Percentiles rank a stretch among this genome's conserved stretches.
Conservation (phyloP, 2,797 vertebrate genomes). For the Trachops cirrhosus region DNA sequence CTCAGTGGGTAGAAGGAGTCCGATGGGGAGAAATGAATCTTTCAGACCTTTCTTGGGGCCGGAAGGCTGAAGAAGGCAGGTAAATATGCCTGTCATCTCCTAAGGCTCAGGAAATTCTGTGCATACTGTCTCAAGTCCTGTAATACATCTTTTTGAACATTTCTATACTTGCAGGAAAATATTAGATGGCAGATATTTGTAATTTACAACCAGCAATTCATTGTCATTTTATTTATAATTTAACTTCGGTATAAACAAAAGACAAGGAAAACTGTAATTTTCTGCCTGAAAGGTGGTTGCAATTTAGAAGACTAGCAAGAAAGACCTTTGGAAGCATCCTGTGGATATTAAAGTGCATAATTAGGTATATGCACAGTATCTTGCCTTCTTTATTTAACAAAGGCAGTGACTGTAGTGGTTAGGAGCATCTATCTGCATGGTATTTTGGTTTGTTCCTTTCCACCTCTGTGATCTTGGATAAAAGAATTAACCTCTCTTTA, state of each 20-base stretch:
- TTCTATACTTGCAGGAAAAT: not conserved
- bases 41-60: not conserved
- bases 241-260: conserved; percentile 10
- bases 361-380: not conserved
- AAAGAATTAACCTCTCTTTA: not conserved
- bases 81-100: too few relatives aligned
- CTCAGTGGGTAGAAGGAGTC: not conserved
- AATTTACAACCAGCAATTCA: conserved; percentile 41
- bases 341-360: not conserved
- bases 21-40: not conserved
- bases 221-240: conserved; percentile 39
- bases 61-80: not conserved
- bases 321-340: not conserved
- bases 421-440: not conserved
- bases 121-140: not conserved
- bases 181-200: not conserved
- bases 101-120: not conserved
- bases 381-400: not conserved
- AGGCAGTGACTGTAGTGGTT: not conserved
- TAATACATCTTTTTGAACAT: not conserved
- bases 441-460: not conserved
- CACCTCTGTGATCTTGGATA: not conserved
- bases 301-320: not conserved
- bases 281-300: not conserved
- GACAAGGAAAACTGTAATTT: not conserved